A percentile compares a stretch with the other conserved stretches of the same genome.
Evolutionary conservation across 1,140 invertebrate species (phyloP).

Genomic region (Danaus plexippus): DNA sequence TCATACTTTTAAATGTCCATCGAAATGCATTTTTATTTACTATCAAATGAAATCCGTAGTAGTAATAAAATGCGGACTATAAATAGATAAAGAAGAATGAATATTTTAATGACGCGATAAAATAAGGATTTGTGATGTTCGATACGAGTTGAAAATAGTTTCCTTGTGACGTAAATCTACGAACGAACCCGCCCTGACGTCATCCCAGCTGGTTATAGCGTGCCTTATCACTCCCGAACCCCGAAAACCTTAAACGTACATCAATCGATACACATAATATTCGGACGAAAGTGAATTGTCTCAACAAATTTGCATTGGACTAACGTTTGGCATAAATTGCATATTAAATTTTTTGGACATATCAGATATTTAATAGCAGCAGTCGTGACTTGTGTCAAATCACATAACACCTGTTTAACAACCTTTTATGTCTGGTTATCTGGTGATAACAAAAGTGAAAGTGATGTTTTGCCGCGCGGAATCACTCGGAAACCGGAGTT

Average conservation of each 20-base stretch:
- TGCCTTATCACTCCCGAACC: slow-evolving; percentile 28
- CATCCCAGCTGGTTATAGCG: slow-evolving; percentile 47
- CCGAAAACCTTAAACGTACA: neutral
- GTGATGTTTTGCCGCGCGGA: slow-evolving; percentile 19
- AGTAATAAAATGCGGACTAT: no score
- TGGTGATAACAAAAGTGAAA: slow-evolving; percentile 32
- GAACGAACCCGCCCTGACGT: slow-evolving; percentile 41
- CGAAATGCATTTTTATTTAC: no score
- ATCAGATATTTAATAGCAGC: slow-evolving; percentile 20
- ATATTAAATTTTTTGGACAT: neutral
- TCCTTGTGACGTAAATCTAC: slow-evolving; percentile 41
- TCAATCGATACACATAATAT: no score
- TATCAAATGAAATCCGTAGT: no score
- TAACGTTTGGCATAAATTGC: no score
- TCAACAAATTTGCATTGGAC: neutral
- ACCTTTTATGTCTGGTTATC: slow-evolving; percentile 20
- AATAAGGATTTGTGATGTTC: neutral
- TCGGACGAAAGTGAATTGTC: neutral
- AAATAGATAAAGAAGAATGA: neutral
- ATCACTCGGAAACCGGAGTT: slow-evolving; percentile 27
- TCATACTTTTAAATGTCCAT: no score
- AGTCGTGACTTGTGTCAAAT: slow-evolving; percentile 16
- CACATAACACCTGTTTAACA: slow-evolving; percentile 14
- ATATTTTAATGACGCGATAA: slow-evolving; percentile 6
- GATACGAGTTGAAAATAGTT: slow-evolving; percentile 25